A percentile compares a stretch with the other conserved stretches of the same genome.
phyloP scores from a whole-genome alignment of 2,888 invertebrate genomes.

The Caenorhabditis wallacei region DNA sequence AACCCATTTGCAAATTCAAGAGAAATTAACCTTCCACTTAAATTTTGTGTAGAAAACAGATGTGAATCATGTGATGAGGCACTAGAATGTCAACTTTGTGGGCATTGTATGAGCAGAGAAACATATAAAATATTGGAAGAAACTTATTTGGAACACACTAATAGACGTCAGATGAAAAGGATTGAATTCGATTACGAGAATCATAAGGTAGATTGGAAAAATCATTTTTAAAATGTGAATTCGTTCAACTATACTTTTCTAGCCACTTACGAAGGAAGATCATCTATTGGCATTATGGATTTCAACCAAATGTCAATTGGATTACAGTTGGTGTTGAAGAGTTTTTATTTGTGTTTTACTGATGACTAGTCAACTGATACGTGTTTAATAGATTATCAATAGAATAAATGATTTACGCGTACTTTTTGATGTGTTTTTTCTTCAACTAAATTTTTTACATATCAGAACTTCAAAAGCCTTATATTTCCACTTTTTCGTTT shows the following conservation, averaged over 20 bases:
- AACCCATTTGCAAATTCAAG: conserved; percentile 60
- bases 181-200: conserved; percentile 64
- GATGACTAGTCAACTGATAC: conserved; percentile 24
- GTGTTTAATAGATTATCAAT: background rate
- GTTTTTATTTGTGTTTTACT: background rate
- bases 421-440: too few relatives aligned
- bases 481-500: too few relatives aligned
- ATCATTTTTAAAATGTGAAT: background rate
- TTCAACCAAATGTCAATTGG: conserved; percentile 91
- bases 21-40: conserved; percentile 59
- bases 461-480: too few relatives aligned
- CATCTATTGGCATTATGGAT: conserved; percentile 91
- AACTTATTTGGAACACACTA: conserved; percentile 90
- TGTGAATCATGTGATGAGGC: conserved; percentile 61
- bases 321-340: conserved; percentile 89
- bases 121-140: conserved; percentile 86
- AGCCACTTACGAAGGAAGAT: conserved; percentile 85
- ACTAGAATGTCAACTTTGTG: conserved; percentile 89
- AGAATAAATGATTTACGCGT: background rate
- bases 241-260: conserved; percentile 33
- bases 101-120: conserved; percentile 88
- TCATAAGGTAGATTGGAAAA: conserved; percentile 85
- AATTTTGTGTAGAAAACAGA: conserved; percentile 52
- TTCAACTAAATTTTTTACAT: too few relatives aligned
- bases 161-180: conserved; percentile 90